Conservation (phyloP, 2,113 vertebrate species). For the Nyctibius bracteatus region DNA sequence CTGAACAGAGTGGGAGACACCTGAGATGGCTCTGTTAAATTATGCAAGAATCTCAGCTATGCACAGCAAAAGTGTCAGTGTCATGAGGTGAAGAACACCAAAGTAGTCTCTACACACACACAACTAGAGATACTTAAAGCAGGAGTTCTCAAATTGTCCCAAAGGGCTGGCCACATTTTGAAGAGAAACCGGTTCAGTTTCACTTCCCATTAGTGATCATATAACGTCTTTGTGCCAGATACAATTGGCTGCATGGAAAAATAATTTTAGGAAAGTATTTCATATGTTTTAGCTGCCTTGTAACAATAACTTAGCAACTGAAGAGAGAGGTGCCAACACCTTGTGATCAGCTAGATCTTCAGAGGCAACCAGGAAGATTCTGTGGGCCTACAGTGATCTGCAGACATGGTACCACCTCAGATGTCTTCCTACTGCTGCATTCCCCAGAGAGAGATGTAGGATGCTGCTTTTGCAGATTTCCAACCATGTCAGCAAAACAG, state of each 20-base stretch:
- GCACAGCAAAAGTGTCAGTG: not conserved
- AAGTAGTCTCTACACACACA: not conserved
- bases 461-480: not conserved
- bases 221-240: not conserved
- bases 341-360: not conserved
- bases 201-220: not conserved
- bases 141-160: not conserved
- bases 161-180: not conserved
- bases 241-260: conserved; percentile 1
- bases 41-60: conserved; percentile 67
- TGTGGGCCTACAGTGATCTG: not conserved
- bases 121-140: not conserved
- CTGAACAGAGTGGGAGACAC: conserved; percentile 33
- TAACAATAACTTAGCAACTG: conserved; percentile 15
- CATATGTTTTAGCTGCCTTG: conserved; percentile 2
- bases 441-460: not conserved
- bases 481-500: not conserved
- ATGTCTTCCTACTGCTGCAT: not conserved
- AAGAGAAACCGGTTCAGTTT: not conserved
- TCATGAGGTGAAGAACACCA: conserved; percentile 45
- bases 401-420: not conserved
- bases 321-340: not conserved
- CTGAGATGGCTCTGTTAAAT: conserved; percentile 60
- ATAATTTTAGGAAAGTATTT: conserved; percentile 8
- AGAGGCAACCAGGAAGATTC: not conserved